These are phyloP conservation scores for Zenarchopterus dispar DNA, from an alignment of 2,797 vertebrate species.

Conservation along the genomic window DNA sequence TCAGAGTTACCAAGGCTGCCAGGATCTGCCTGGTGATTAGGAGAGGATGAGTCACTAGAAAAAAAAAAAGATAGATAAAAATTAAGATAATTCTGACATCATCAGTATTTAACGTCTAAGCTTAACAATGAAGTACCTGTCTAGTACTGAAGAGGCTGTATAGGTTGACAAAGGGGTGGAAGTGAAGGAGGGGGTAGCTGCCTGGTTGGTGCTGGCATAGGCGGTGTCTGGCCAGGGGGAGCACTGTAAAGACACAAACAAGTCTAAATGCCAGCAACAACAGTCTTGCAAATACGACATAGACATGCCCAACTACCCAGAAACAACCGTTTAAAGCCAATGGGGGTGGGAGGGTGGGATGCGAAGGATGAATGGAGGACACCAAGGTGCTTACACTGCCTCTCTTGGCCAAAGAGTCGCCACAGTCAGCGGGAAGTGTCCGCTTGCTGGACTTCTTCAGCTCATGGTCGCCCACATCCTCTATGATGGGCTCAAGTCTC, in stretches of 20 bases:
- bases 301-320: slow-evolving; percentile 1
- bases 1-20: slow-evolving; percentile 82
- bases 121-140: slow-evolving; percentile 83
- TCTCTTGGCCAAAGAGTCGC: slow-evolving; percentile 99
- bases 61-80: slow-evolving; percentile 1
- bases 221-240: slow-evolving; percentile 93
- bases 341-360: slow-evolving; percentile 9
- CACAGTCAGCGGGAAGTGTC: slow-evolving; percentile 98
- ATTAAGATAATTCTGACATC: not conserved
- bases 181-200: slow-evolving; percentile 87
- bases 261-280: slow-evolving; percentile 4
- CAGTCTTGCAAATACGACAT: not conserved
- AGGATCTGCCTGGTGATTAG: slow-evolving; percentile 94
- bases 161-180: slow-evolving; percentile 87
- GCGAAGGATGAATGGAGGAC: slow-evolving; percentile 18
- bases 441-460: slow-evolving; percentile 99
- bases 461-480: slow-evolving; percentile 97
- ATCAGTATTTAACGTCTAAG: not conserved
- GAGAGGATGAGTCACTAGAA: slow-evolving; percentile 92
- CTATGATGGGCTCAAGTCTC: slow-evolving; percentile 98
- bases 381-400: slow-evolving; percentile 95
- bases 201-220: slow-evolving; percentile 88
- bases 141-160: slow-evolving; percentile 84
- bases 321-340: slow-evolving; percentile 16
- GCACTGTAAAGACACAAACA: slow-evolving; percentile 80